These are phyloP conservation scores for Alosa sapidissima DNA, from an alignment of 2,797 vertebrate genomes.

Conservation along the genomic window DNA sequence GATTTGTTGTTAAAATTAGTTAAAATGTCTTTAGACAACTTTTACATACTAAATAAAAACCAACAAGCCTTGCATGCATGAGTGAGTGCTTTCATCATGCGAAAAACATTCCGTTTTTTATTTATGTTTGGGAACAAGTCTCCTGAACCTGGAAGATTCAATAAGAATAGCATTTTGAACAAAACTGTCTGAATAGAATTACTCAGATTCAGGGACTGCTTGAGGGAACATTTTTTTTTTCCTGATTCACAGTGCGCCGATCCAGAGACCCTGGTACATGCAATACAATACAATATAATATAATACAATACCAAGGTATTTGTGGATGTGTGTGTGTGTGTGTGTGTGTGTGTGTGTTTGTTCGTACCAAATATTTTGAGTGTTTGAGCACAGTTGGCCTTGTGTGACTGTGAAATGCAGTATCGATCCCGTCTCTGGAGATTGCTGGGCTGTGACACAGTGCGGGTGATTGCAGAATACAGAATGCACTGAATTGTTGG, in stretches of 20 bases:
- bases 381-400: conserved; percentile 11
- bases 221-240: background rate
- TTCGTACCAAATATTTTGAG: background rate
- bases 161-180: background rate
- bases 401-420: conserved; percentile 23
- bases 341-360: background rate
- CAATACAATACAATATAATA: background rate
- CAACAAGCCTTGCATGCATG: background rate
- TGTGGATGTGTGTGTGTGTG: background rate
- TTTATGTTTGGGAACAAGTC: background rate
- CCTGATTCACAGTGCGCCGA: background rate
- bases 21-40: background rate
- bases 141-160: background rate
- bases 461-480: conserved; percentile 11
- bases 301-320: background rate
- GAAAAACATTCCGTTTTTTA: background rate
- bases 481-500: conserved; percentile 9
- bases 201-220: background rate
- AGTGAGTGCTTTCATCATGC: background rate
- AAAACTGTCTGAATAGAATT: background rate
- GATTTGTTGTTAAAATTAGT: background rate
- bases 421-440: conserved; percentile 33
- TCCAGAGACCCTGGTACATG: background rate
- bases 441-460: background rate
- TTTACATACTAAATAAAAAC: background rate